These are phyloP conservation scores for Babylonia areolata DNA, from an alignment of 1,140 invertebrate genomes.

Conservation along the genomic window DNA sequence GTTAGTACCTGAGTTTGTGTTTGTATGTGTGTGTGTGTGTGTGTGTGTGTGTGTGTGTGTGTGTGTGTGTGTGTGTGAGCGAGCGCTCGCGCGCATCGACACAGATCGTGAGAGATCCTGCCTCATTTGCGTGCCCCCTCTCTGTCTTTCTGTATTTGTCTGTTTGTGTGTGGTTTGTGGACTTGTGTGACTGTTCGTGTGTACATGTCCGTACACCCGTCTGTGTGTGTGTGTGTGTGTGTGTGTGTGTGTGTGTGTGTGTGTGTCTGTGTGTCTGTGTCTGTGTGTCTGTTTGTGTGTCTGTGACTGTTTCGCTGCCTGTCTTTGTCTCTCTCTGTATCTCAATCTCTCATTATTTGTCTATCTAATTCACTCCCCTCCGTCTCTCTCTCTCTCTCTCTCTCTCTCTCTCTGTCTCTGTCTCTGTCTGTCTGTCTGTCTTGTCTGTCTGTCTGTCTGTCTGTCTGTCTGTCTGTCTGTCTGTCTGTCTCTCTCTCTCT, in stretches of 20 bases:
- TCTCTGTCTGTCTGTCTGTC: not conserved
- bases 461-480: not conserved
- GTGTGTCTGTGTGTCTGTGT: constrained; percentile 4
- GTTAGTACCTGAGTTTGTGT: not conserved
- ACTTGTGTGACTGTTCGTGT: no score
- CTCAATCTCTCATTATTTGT: not conserved
- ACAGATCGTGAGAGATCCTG: no score
- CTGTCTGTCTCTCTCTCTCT: not conserved
- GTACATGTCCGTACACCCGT: not conserved
- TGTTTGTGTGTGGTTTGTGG: no score
- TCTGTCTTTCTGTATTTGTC: no score
- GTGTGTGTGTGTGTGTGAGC: constrained; percentile 10
- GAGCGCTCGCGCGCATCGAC: not conserved
- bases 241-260: constrained; percentile 13
- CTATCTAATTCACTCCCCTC: no score
- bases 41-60: constrained; percentile 16
- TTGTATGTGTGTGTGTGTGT: constrained; percentile 12
- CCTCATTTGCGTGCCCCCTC: no score
- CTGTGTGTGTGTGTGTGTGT: not conserved
- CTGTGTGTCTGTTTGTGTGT: constrained; percentile 3
- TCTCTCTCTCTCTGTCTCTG: not conserved
- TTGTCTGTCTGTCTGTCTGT: not conserved
- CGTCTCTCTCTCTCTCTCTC: not conserved
- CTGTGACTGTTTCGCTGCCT: no score
- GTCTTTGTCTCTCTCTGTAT: not conserved